Base-by-base conservation (phyloP, 1,140 invertebrate genomes). In the Leptinotarsa defecta region DNA sequence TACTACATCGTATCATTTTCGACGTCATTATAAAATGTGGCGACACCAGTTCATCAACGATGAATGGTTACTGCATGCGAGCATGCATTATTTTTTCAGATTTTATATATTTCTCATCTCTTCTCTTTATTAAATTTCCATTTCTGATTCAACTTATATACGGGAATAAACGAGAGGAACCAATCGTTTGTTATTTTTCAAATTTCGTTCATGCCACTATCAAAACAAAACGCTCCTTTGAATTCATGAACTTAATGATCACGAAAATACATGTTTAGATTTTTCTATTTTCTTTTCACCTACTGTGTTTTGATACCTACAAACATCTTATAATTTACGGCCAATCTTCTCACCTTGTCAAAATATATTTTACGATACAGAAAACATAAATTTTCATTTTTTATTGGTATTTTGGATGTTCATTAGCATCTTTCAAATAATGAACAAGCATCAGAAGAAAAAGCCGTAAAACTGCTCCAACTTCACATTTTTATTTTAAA, bases 401-500 rank as follows among this genome's bases (percentile, higher is more conserved):
- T 67, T 67, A 24, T 67, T 27, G 20, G 64, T 67, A 15, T 67
- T 67, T 67, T 20, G 48, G 19, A 19, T 70, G 34, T 52, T 48
- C 68, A 70, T 70, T 70, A 70, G 20, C 68, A 48, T 70, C 68
- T 52, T 70, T 70, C n/a, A 19, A 70, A 48, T 70, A 52, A 70
- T 49, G 48, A 49, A 70, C 20, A 20, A 70, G 68, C 17, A 52
- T 70, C 17, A 71, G n/a, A 61, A 71, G 52, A 63, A 62, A 71
- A 27, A 71, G 49, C 61, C 70, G 27, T 71, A 61, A 71, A 71
- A 71, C 20, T 24, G 48, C 52, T 57, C 48, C 19, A 13, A 43
- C 62, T 73, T 73, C 34, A 73, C 34, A 70, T 65, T 65, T 65
- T 73, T 73, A 73, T 73, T 73, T 73, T 65, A 27, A 48, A 65